Base-by-base conservation (phyloP, 2,113 vertebrate species). In the Pongo abelii region DNA sequence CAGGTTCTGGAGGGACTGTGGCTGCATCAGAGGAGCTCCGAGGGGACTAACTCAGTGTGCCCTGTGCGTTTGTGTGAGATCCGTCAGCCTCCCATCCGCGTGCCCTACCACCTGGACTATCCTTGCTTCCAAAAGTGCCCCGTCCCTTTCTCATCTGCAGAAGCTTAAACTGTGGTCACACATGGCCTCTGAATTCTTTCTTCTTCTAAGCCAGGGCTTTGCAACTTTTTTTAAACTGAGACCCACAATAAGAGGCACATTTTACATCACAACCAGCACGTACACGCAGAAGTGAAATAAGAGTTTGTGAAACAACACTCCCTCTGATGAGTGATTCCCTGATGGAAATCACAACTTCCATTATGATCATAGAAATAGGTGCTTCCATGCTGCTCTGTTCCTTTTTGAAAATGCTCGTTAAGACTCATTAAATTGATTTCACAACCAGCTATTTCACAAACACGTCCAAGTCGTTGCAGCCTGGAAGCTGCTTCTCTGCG, bases 371-470 rank as follows among this genome's bases (percentile, higher is more conserved):
- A 72, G 91, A 96, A 81, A 91, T 20, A 61, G 91, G 61, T 9
- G 10, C 69, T 27, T 38, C 50, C 50, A 2, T 14, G 46, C 89
- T 7, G 16, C 25, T 25, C 81, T 20, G 52, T 22, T 50, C 67
- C 38, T 5, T 57, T 86, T 64, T 46, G 25, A 32, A 57, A 16
- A 61, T 17, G 16, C 69, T 59, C 13, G 55, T 84, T 27, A 84
- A 79, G 72, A 25, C 92, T 96, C 96, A 94, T 97, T 94, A 97
- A 94, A 72, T 78, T 61, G 85, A 96, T 96, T 94, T 90, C 97
- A 91, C 94, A 97, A 96, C 75, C 8, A 16, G 25, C 59, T 35
- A 57, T 52, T 61, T 78, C 61, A n/a, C n/a, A 23, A 69, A 48
- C 69, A 11, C 32, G 70, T 69, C 50, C 43, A 16, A 27, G 83